phyloP scores from a whole-genome alignment of 2,888 invertebrate genomes.

The Laothoe populi region DNA sequence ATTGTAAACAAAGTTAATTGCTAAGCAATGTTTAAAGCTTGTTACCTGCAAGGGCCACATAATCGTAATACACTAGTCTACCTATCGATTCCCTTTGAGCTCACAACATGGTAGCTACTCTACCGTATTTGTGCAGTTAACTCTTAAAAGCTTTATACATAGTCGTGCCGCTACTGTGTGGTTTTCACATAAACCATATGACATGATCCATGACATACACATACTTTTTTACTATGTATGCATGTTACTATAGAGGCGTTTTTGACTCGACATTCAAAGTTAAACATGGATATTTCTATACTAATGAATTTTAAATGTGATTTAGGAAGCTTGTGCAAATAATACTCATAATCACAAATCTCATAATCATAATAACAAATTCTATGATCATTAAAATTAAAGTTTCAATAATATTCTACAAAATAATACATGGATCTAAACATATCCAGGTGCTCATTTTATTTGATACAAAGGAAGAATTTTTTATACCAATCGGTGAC shows the following conservation, averaged over 20 bases:
- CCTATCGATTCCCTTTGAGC: constrained; percentile 19
- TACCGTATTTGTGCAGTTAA: constrained; percentile 4
- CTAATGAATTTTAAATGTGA: too few species aligned
- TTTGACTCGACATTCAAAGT: not conserved
- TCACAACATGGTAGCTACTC: not conserved
- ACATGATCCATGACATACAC: constrained; percentile 1
- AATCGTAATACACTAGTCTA: not conserved
- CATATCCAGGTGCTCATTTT: too few species aligned
- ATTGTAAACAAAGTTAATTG: not conserved
- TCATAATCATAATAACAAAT: too few species aligned
- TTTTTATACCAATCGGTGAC: not conserved
- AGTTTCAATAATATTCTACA: too few species aligned
- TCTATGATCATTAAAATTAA: too few species aligned
- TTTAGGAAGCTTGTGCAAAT: too few species aligned
- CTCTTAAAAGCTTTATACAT: constrained; percentile 15
- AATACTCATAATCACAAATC: too few species aligned
- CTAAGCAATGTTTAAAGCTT: not conserved
- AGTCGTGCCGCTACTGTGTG: constrained; percentile 11
- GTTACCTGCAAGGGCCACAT: not conserved
- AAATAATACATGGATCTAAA: too few species aligned
- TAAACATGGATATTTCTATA: not conserved
- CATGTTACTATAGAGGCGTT: not conserved
- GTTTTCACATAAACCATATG: constrained; percentile 9
- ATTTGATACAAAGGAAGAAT: too few species aligned
- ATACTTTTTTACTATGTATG: not conserved